A percentile compares a stretch with the other conserved stretches of the same genome.
These are phyloP conservation scores for Ivindomyrus marchei DNA, from an alignment of 2,113 vertebrate genomes.

Conservation along the genomic window DNA sequence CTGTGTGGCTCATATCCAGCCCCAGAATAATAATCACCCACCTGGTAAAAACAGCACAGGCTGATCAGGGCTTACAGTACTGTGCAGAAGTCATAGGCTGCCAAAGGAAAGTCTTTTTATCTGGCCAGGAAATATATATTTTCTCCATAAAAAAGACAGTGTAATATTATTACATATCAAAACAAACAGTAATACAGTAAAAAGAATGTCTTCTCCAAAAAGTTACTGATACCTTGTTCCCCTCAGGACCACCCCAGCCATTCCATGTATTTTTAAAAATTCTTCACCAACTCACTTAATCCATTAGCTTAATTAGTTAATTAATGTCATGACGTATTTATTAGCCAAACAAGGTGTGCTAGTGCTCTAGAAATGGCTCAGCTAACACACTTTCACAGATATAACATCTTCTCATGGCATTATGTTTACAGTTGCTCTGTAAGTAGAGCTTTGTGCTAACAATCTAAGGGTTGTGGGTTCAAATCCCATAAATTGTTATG, in stretches of 20 bases:
- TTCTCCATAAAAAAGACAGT: background rate
- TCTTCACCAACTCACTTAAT: background rate
- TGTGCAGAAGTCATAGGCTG: background rate
- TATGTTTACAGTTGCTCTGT: background rate
- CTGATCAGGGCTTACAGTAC: background rate
- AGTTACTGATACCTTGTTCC: background rate
- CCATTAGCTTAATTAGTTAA: background rate
- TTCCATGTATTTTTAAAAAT: background rate
- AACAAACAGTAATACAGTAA: background rate
- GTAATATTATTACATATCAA: background rate
- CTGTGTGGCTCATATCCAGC: background rate
- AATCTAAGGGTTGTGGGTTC: background rate
- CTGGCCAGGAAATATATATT: background rate
- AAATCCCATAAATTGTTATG: background rate
- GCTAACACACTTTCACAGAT: background rate
- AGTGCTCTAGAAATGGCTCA: background rate
- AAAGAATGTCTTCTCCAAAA: background rate
- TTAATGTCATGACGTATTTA: background rate
- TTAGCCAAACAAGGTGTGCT: background rate
- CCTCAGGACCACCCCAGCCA: background rate
- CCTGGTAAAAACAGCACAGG: slow-evolving; percentile 40
- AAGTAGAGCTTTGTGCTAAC: background rate
- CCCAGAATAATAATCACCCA: slow-evolving; percentile 26
- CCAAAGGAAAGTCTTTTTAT: background rate
- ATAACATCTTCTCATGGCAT: background rate